Base-by-base conservation (phyloP, 2,888 invertebrate genomes). In the Rapana venosa region DNA sequence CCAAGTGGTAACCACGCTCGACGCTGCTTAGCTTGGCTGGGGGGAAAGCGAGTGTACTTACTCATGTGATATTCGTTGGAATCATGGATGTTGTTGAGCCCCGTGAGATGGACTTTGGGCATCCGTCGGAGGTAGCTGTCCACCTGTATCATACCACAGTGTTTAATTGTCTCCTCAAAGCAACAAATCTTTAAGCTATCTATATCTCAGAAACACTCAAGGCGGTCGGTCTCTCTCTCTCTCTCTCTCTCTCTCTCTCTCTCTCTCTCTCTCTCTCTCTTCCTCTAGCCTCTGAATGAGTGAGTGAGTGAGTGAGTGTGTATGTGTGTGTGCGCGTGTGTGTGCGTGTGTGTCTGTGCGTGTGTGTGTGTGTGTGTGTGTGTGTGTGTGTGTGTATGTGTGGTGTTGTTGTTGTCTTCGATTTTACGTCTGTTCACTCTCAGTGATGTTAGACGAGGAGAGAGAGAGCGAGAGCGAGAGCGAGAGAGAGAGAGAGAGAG, bases 101-200 rank as follows among this genome's bases (percentile, higher is more conserved):
- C 84, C 58, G n/a, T 84, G n/a, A 84, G 84, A 30, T 84, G 84
- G 13, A 84, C 84, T 26, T 58, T 84, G 11, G 84, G 84, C 56
- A 84, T n/a, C 36, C 13, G 13, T 1, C 26, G n/a, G 4, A 58
- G 56, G 58, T 6, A 47, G 83, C 26, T 22, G 26, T 26, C 26
- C 26, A 83, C 83, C 83, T 83, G 83, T 5, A 22, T 2, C 79
- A 79, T 4, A 35, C 17, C 74, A 77, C 74, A 11, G 30, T 15
- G n/a, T 47, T 5, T 47, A 5, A 47, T 47, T 8, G 47, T 47
- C 8, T 47, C 47, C 47, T 47, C 47, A 47, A 47, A 47, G 47
- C 47, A 47, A 47, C 47, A 47, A 47, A 47, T 47, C 47, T 47
- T 47, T 47, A n/a, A n/a, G n/a, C n/a, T n/a, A n/a, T n/a, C n/a